Evolutionary conservation across 2,797 vertebrate species (phyloP), one percentile per base, ranked within the genome.

Genomic region (Lophura swinhoii): DNA sequence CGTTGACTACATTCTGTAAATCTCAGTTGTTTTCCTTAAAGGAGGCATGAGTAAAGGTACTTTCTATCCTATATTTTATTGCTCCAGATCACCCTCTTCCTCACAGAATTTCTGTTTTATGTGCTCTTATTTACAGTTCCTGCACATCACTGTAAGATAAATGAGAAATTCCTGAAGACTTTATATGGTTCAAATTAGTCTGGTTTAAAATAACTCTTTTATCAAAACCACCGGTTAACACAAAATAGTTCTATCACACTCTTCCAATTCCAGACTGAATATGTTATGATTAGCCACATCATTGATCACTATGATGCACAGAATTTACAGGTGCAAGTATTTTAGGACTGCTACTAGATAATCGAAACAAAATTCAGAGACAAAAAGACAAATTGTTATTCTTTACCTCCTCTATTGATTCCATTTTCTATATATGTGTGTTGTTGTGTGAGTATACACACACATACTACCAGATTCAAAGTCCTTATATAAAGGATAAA

Each of bases 21-120:
- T 64, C 63, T 55, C 69, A 55, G 53, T 33, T 33, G 9, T 18
- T 58, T 56, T 58, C 56, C 16, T 21, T 44, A 33, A 20, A 33
- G n/a, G 24, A 62, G 35, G 35, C 43, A 43, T 13, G 16, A 33
- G 14, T 58, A 58, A 46, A n/a, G 26, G 14, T 28, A 72, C n/a
- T 70, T 58, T 73, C n/a, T 58, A 35, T 59, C 17, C 23, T 20
- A 24, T 9, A 9, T 24, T 43, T n/a, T 29, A 13, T 35, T 28
- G 9, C 37, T 88, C 33, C 14, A 59, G n/a, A 73, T 35, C 1
- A 5, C 10, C 6, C 3, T 0, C 13, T 53, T 23, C 69, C 0
- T 11, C 24, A 2, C 14, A 66, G 33, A 21, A 9, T 37, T 22
- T 73, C 60, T 76, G 1, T 24, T 93, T 82, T 33, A 62, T 46